Evolutionary conservation across 2,113 vertebrate species (phyloP), one percentile per base, ranked within the genome.

Genomic region (Romanogobio albipinnatus): DNA sequence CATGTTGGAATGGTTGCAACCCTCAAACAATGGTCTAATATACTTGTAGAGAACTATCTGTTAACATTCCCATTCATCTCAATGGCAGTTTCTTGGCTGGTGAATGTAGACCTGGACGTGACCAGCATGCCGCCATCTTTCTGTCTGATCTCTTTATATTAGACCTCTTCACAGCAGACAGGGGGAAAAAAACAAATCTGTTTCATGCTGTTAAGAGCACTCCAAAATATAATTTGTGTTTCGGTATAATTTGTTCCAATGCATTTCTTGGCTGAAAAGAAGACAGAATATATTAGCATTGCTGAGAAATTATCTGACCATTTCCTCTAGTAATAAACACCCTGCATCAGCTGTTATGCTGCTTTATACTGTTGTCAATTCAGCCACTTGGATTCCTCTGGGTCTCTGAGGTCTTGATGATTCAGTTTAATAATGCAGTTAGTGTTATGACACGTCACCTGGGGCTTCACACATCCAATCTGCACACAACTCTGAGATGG

Each of bases 61-160:
- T 56, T 53, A 33, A 53, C 49, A 9, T 56, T 76, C 1, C 49
- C 26, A 76, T 56, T 56, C 24, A 56, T 76, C 74, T 76, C 15
- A 76, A 76, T 47, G 49, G 49, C 74, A 76, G 74, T 76, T 76
- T 29, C 74, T 56, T 76, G 74, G 49, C 26, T 53, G 74, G 49
- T 9, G 22, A 26, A 33, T 53, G 24, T 17, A 76, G 74, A 19
- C 26, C 49, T 76, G 15, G 3, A 76, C 4, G 26, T 53, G 26
- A 29, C 24, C 73, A 51, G 47, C 73, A 75, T 17, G n/a, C 73
- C 51, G 73, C 74, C 26, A 9, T 53, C 11, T 51, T 53, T 53
- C 47, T 53, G 74, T 53, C n/a, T 13, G n/a, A 74, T 74, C 6
- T 3, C 43, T 74, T 74, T 49, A 13, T 74, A 24, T 26, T 26